Conservation (phyloP, 2,113 vertebrate species). For the Actenoides hombroni region DNA sequence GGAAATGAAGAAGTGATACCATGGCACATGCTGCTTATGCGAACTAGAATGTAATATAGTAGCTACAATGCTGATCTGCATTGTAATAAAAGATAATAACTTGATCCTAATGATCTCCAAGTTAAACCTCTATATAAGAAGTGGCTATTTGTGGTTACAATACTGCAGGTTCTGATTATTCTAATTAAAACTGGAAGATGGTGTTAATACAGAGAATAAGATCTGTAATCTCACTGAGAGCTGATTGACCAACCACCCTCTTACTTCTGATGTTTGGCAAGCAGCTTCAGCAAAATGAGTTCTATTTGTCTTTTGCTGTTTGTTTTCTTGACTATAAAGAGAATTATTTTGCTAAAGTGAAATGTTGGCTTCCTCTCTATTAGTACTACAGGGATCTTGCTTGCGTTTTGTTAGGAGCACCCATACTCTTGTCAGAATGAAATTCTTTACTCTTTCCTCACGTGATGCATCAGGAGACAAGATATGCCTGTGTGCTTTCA, state of each 20-base stretch:
- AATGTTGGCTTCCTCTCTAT: background rate
- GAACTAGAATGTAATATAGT: background rate
- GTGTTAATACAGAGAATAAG: background rate
- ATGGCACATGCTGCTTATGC: background rate
- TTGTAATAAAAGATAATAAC: background rate
- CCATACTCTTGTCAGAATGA: background rate
- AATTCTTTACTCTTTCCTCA: background rate
- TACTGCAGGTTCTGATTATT: background rate
- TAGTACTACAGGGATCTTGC: background rate
- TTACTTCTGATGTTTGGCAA: background rate
- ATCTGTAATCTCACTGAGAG: background rate
- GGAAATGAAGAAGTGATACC: background rate
- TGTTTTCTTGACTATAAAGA: background rate
- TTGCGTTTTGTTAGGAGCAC: background rate
- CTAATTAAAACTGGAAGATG: background rate
- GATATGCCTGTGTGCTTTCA: background rate
- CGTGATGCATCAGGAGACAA: background rate
- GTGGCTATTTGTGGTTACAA: background rate
- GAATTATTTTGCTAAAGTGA: background rate
- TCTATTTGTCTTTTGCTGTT: background rate
- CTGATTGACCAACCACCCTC: background rate
- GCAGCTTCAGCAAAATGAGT: background rate
- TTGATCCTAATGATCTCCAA: background rate
- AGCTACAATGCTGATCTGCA: background rate
- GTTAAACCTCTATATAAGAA: background rate